Base-by-base conservation (phyloP, 1,140 invertebrate species). In the Bombus affinis region DNA sequence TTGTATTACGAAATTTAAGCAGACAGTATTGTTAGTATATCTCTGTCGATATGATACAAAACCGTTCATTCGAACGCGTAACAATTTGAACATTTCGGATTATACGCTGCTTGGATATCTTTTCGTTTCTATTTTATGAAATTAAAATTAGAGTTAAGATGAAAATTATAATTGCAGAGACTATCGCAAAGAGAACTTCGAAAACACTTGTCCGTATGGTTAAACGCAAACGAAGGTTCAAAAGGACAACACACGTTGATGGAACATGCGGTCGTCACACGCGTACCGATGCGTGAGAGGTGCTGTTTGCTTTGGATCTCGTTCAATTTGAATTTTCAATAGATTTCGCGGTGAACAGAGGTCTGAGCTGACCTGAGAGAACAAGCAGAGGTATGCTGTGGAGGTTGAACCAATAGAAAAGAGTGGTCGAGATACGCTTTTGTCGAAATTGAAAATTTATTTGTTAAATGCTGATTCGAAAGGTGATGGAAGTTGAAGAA, bases 211-310 rank as follows among this genome's bases (percentile, higher is more conserved):
- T 13, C 18, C 35, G 12, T 75, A 53, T 39, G 35, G 28, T 87
- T 78, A 78, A 87, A 87, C 68, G 77, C 44, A 72, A 74, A 87
- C 70, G 71, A 74, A 68, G 22, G 66, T 18, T 65, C 53, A 44
- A 80, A 76, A 87, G 77, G 44, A 68, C 74, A 47, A 25, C 10
- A 28, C 22, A 15, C 39, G 28, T 32, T 47, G 47, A 65, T 75
- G 70, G 62, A 84, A 87, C 70, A 42, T 68, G 39, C 35, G 73
- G n/a, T 53, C 6, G 32, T 35, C 15, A 25, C 28, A 53, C 44
- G 42, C n/a, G 71, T 18, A 68, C 22, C 78, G 53, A 62, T 74
- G 70, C 65, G 35, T 57, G 59, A 53, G 39, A 53, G 70, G 25
- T n/a, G 47, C 35, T 88, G 59, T 76, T 81, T 86, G 37, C 53